Conservation (phyloP, 2,797 vertebrate species). For the Diceros bicornis region DNA sequence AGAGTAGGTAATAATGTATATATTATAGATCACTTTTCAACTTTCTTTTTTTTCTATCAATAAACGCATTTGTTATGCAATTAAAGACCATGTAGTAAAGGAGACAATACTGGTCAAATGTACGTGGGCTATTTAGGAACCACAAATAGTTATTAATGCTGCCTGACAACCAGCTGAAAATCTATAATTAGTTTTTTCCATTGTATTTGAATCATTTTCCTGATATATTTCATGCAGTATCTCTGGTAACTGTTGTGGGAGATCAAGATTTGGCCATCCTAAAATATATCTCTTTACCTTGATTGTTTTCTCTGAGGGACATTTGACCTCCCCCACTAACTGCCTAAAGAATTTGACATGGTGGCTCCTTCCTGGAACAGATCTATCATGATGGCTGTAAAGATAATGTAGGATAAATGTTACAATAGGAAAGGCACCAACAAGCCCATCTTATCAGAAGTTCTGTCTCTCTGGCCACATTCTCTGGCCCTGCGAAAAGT, state of each 20-base stretch:
- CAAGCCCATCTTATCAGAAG: too few relatives aligned
- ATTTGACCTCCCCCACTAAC: too few relatives aligned
- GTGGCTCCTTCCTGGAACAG: too few relatives aligned
- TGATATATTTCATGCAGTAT: background rate
- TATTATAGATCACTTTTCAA: background rate
- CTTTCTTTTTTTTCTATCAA: background rate
- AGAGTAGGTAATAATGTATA: background rate
- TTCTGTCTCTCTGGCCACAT: too few relatives aligned
- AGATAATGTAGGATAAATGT: too few relatives aligned
- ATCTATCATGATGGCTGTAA: too few relatives aligned
- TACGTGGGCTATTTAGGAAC: background rate
- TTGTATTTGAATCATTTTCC: background rate
- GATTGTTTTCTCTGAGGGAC: too few relatives aligned
- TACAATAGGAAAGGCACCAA: too few relatives aligned
- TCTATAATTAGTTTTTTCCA: background rate
- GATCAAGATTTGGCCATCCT: too few relatives aligned
- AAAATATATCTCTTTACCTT: too few relatives aligned
- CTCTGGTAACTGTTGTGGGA: background rate
- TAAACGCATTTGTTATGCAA: background rate
- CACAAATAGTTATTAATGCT: constrained; percentile 23
- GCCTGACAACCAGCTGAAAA: background rate
- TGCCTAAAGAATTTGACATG: too few relatives aligned
- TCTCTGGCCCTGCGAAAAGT: too few relatives aligned
- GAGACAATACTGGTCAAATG: background rate
- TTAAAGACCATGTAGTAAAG: constrained; percentile 30